These are phyloP conservation scores for Heliconius hewitsoni DNA, from an alignment of 1,140 invertebrate genomes.

Conservation along the genomic window DNA sequence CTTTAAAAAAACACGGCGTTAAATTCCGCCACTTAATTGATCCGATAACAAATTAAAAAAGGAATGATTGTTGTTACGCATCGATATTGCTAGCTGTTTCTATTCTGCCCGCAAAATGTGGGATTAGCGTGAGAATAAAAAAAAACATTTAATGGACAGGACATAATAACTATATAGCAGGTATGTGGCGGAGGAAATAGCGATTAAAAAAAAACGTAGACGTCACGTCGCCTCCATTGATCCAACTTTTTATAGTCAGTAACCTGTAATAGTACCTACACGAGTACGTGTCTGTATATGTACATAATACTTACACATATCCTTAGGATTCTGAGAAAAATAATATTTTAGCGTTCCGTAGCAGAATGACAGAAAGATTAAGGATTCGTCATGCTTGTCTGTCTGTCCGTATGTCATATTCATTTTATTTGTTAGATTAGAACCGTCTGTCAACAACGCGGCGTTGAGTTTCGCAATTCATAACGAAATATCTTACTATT, in stretches of 20 bases:
- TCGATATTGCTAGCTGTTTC: background rate
- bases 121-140: background rate
- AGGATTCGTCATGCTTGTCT: too few relatives aligned
- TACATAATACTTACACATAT: background rate
- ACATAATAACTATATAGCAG: background rate
- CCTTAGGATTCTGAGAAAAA: background rate
- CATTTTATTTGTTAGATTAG: too few relatives aligned
- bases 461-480: too few relatives aligned
- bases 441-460: too few relatives aligned
- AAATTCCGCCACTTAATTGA: too few relatives aligned
- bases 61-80: too few relatives aligned
- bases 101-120: background rate
- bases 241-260: background rate
- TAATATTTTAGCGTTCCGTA: background rate
- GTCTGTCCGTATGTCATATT: too few relatives aligned
- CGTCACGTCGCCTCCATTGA: background rate
- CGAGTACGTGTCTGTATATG: background rate
- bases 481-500: too few relatives aligned
- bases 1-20: too few relatives aligned
- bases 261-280: background rate
- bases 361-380: too few relatives aligned
- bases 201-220: background rate
- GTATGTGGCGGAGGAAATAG: background rate
- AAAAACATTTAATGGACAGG: background rate
- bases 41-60: too few relatives aligned